A percentile compares a stretch with the other conserved stretches of the same genome.
phyloP scores from a whole-genome alignment of 30 jellyfish, hydroid and myxozoan species.

The Hydra vulgaris region DNA sequence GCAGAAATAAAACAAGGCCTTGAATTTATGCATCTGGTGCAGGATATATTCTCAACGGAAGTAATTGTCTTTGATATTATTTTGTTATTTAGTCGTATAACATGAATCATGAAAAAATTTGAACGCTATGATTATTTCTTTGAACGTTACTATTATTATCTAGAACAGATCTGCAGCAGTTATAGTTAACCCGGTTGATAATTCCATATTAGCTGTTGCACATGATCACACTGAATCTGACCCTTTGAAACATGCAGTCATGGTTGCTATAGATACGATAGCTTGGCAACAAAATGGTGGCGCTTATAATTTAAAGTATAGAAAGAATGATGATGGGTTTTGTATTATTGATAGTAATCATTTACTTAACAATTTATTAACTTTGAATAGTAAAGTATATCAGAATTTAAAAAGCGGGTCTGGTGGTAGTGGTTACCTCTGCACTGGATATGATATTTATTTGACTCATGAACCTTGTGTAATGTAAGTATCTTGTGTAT shows the following conservation, averaged over 20 bases:
- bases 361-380: neutral
- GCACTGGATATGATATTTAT: constrained; percentile 74
- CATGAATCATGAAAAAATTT: too few relatives aligned
- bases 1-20: neutral
- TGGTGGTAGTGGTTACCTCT: constrained; percentile 37
- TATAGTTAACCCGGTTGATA: constrained; percentile 49
- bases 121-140: too few relatives aligned
- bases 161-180: constrained; percentile 15
- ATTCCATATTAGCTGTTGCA: constrained; percentile 45
- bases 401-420: neutral
- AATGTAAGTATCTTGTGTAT: constrained; percentile 30
- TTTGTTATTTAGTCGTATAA: too few relatives aligned
- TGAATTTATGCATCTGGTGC: neutral
- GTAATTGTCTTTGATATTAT: too few relatives aligned
- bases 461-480: constrained; percentile 77
- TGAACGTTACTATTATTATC: neutral
- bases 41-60: neutral
- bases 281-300: constrained; percentile 80
- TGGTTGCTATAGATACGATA: constrained; percentile 70
- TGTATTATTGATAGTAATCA: neutral
- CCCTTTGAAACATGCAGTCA: constrained; percentile 59
- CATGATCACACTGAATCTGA: constrained; percentile 42
- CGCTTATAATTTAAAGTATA: constrained; percentile 26
- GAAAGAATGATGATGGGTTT: neutral
- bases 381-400: neutral